These are phyloP conservation scores for Chironomus tentans DNA, from an alignment of 2,888 invertebrate genomes.

Conservation along the genomic window DNA sequence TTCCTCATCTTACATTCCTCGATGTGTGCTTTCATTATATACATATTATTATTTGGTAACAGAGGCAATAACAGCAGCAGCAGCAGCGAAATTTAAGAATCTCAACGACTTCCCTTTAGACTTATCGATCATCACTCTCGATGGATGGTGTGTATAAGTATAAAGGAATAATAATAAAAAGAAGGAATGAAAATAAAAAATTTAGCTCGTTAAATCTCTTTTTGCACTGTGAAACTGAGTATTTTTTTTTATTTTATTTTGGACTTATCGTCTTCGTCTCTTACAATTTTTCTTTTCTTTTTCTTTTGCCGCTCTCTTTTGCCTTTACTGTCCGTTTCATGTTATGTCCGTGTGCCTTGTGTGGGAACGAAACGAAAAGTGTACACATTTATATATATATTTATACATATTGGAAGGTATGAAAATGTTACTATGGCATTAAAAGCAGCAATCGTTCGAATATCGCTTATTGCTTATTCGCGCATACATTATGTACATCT, in stretches of 20 bases:
- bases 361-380: slow-evolving; percentile 6
- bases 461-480: background rate
- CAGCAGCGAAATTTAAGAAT: background rate
- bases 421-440: too few species aligned
- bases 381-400: background rate
- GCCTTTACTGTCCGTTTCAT: background rate
- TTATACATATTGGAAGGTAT: background rate
- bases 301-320: background rate
- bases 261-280: background rate
- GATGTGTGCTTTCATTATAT: background rate
- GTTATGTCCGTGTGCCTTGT: slow-evolving; percentile 3
- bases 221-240: background rate
- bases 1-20: background rate
- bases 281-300: background rate
- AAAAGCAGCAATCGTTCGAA: background rate
- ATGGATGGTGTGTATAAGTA: background rate
- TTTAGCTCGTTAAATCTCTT: slow-evolving; percentile 22
- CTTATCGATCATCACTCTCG: slow-evolving; percentile 18
- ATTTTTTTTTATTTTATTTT: background rate
- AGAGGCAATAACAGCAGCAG: background rate
- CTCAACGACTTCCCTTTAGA: slow-evolving; percentile 1
- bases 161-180: background rate
- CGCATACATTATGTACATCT: background rate
- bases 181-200: background rate
- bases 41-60: background rate